Evolutionary conservation across 2,113 vertebrate species (phyloP).

Genomic region (Calypte anna): DNA sequence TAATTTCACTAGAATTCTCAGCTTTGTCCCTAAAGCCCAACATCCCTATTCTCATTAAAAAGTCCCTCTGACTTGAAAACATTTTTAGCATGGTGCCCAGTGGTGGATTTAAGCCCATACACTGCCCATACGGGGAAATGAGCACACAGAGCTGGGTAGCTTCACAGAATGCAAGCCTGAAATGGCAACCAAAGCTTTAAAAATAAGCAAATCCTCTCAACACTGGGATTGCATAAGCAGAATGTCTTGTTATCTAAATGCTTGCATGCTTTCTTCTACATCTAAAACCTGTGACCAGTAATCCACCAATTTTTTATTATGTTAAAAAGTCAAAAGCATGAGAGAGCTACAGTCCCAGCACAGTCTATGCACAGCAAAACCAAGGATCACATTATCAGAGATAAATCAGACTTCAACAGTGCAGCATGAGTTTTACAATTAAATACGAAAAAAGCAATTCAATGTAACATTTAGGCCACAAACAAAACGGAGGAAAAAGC

Average conservation of each 20-base stretch:
- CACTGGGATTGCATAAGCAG: background rate
- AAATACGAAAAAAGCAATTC: background rate
- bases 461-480: background rate
- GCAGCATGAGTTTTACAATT: background rate
- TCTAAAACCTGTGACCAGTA: background rate
- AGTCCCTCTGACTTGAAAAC: background rate
- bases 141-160: background rate
- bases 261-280: background rate
- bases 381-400: background rate
- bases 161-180: background rate
- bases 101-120: background rate
- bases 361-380: background rate
- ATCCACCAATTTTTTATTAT: background rate
- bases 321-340: background rate
- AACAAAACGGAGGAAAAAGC: background rate
- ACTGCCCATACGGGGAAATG: background rate
- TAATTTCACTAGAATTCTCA: background rate
- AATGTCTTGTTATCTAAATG: background rate
- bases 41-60: background rate
- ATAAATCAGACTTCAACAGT: background rate
- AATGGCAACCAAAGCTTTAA: background rate
- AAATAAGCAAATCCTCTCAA: background rate
- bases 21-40: background rate
- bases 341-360: background rate
- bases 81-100: rapidly evolving